Evolutionary conservation across 92 coral and sea anemone genomes (phyloP).

Genomic region (Meandrina meandrites): DNA sequence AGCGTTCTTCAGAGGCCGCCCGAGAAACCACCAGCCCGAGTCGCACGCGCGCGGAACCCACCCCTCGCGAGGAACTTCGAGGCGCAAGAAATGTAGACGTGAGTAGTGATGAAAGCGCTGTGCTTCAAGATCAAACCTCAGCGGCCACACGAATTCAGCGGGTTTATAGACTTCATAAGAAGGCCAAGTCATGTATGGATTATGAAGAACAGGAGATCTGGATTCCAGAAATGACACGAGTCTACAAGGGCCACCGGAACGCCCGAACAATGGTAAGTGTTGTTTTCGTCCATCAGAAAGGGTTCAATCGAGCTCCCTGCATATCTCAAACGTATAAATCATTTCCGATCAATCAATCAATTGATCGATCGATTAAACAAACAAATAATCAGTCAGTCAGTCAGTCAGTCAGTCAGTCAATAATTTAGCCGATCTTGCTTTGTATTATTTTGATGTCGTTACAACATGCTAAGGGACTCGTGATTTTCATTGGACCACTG

Average conservation of each 20-base stretch:
- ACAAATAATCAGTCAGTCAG: too few species aligned
- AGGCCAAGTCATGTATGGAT: slow-evolving; percentile 41
- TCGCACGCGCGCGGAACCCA: slow-evolving; percentile 40
- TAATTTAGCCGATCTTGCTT: too few species aligned
- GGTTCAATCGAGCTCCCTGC: too few species aligned
- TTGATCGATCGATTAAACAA: too few species aligned
- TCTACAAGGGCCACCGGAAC: slow-evolving; percentile 92
- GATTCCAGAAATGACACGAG: slow-evolving; percentile 84
- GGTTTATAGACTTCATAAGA: slow-evolving; percentile 77
- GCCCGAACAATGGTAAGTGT: slow-evolving; percentile 96
- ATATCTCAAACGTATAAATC: too few species aligned
- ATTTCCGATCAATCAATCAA: too few species aligned
- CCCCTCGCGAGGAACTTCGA: slow-evolving; percentile 23
- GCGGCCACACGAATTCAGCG: slow-evolving; percentile 96
- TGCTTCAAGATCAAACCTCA: slow-evolving; percentile 37
- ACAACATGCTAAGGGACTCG: too few species aligned
- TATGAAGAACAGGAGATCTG: slow-evolving; percentile 41
- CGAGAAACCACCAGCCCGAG: slow-evolving; percentile 14
- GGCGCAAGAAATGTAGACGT: neutral
- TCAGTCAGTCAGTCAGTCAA: too few species aligned
- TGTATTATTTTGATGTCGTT: too few species aligned
- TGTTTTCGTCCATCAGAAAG: too few species aligned
- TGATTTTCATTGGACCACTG: too few species aligned
- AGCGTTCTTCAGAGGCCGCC: slow-evolving; percentile 7
- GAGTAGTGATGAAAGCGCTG: slow-evolving; percentile 24